These are phyloP conservation scores for Pyrocoelia pectoralis DNA, from an alignment of 2,888 invertebrate species.

Conservation along the genomic window DNA sequence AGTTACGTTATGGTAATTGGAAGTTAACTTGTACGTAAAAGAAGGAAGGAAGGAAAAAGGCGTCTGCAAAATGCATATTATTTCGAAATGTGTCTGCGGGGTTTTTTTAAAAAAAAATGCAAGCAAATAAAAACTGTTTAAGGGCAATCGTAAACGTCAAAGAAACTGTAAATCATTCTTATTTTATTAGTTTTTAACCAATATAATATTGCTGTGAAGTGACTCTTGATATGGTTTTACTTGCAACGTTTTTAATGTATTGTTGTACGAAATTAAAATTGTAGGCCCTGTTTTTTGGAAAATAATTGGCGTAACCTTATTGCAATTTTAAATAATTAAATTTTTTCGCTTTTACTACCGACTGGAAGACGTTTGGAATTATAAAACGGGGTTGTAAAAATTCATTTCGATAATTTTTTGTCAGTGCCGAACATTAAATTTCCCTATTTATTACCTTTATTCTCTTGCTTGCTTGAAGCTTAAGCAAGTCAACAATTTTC, in stretches of 20 bases:
- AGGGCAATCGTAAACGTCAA: conserved; percentile 46
- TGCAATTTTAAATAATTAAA: too few species aligned
- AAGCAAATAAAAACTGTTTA: conserved; percentile 45
- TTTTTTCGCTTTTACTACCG: too few species aligned
- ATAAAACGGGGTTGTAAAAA: too few species aligned
- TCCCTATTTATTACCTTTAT: too few species aligned
- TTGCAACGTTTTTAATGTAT: conserved; percentile 11
- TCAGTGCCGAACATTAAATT: too few species aligned
- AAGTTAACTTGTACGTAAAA: too few species aligned
- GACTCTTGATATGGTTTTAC: conserved; percentile 30
- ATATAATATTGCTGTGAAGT: conserved; percentile 39
- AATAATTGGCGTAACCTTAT: too few species aligned
- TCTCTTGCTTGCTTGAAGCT: too few species aligned
- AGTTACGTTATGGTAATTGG: too few species aligned
- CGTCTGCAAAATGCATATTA: conserved; percentile 20
- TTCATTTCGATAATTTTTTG: too few species aligned
- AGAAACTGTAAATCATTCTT: conserved; percentile 43
- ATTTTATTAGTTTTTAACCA: conserved; percentile 45
- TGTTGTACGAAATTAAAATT: conserved; percentile 24
- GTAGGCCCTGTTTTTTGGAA: not conserved
- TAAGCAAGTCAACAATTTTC: too few species aligned
- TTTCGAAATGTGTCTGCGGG: conserved; percentile 41
- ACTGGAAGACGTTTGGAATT: too few species aligned
- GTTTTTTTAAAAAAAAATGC: conserved; percentile 41
- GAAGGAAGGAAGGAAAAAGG: not conserved